Percentiles rank a stretch among this genome's conserved stretches.
phyloP scores from a whole-genome alignment of 2,888 invertebrate species.

The Pterostichus niger region DNA sequence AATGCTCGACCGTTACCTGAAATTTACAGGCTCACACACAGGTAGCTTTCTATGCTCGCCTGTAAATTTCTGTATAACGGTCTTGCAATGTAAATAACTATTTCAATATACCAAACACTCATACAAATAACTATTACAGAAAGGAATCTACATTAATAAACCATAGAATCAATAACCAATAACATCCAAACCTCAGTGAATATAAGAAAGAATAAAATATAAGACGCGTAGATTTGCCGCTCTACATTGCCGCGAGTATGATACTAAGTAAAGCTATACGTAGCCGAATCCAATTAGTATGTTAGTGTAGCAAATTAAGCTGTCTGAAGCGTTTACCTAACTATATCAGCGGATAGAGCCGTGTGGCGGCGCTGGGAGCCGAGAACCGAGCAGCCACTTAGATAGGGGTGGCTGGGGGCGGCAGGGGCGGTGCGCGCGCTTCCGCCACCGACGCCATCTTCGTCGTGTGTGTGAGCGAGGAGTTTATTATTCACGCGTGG shows the following conservation, averaged over 20 bases:
- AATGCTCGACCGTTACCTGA: too few species aligned
- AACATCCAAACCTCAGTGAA: not conserved
- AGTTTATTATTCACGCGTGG: too few species aligned
- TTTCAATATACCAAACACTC: too few species aligned
- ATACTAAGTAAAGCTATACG: constrained; percentile 66
- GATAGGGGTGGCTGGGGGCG: not conserved
- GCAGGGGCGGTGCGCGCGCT: not conserved
- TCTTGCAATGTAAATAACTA: too few species aligned
- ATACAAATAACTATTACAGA: not conserved
- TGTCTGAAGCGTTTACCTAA: constrained; percentile 74
- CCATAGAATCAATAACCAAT: not conserved
- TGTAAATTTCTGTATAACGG: too few species aligned
- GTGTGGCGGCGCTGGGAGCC: not conserved
- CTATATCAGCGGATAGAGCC: constrained; percentile 69
- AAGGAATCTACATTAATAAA: constrained; percentile 24
- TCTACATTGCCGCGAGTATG: not conserved
- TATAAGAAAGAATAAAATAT: not conserved
- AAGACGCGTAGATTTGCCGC: constrained; percentile 35
- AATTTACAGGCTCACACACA: too few species aligned
- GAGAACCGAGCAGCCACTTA: not conserved
- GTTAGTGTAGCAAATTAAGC: constrained; percentile 73
- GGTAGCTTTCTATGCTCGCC: too few species aligned
- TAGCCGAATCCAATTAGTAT: constrained; percentile 72
- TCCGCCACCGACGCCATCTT: too few species aligned
- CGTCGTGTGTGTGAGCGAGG: too few species aligned